phyloP scores from a whole-genome alignment of 2,888 invertebrate species.

The Camponotus fellah region DNA sequence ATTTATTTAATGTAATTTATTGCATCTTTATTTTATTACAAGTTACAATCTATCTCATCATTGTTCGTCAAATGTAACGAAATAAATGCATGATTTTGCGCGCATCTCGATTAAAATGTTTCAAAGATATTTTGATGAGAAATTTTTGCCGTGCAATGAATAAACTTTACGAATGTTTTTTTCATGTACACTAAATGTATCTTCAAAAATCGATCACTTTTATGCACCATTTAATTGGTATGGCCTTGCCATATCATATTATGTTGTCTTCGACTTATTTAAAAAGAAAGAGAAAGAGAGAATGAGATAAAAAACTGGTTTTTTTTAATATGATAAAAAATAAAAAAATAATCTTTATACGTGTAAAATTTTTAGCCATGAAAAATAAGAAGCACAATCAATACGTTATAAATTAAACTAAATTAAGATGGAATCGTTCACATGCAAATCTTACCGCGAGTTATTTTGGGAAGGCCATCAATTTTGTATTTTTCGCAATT shows the following conservation, averaged over 20 bases:
- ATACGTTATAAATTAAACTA: not conserved
- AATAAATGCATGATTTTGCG: not conserved
- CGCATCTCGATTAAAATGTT: not conserved
- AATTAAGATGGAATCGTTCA: not conserved
- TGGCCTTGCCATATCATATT: conserved; percentile 7
- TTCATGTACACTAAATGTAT: conserved; percentile 22
- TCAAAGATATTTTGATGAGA: not conserved
- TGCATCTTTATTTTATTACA: conserved; percentile 1
- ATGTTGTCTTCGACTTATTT: conserved; percentile 42
- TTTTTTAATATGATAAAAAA: conserved; percentile 33
- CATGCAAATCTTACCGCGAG: conserved; percentile 4
- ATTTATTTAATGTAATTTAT: conserved; percentile 14
- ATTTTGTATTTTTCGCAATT: conserved; percentile 36
- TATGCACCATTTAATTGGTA: not conserved
- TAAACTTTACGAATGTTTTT: conserved; percentile 8
- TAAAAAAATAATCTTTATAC: conserved; percentile 10
- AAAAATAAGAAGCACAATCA: not conserved
- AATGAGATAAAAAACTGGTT: not conserved
- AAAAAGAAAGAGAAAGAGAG: conserved; percentile 20
- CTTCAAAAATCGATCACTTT: conserved; percentile 39
- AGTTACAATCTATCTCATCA: not conserved
- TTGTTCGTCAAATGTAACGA: not conserved
- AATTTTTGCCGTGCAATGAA: conserved; percentile 4
- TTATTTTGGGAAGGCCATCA: conserved; percentile 68
- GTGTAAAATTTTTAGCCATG: not conserved